Percentiles rank a stretch among this genome's conserved stretches.
Evolutionary conservation across 2,113 vertebrate genomes (phyloP).

Genomic region (Thryonomys swinderianus): DNA sequence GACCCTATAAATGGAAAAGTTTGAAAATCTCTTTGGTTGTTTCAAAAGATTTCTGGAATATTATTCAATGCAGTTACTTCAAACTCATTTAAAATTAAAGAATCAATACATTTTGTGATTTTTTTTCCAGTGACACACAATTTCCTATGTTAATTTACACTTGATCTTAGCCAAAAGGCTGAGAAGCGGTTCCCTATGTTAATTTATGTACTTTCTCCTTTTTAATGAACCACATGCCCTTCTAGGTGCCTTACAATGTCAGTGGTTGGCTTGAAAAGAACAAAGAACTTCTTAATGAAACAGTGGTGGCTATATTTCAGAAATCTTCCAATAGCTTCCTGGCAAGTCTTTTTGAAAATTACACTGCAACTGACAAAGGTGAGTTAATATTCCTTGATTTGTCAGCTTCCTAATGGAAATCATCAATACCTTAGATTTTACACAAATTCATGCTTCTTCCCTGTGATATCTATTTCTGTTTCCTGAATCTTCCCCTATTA

Average conservation of each 20-base stretch:
- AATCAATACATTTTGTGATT: neutral
- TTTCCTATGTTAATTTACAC: conserved; percentile 51
- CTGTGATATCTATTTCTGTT: conserved; percentile 6
- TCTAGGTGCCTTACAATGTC: conserved; percentile 92
- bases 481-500: neutral
- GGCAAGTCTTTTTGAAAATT: conserved; percentile 92
- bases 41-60: neutral
- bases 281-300: conserved; percentile 94
- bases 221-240: conserved; percentile 22
- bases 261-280: conserved; percentile 94
- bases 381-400: conserved; percentile 67
- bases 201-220: conserved; percentile 25
- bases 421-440: neutral
- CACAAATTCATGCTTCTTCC: neutral
- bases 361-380: conserved; percentile 87
- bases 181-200: conserved; percentile 43
- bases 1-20: neutral
- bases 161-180: no score
- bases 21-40: neutral
- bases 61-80: conserved; percentile 33
- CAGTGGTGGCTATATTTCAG: conserved; percentile 90
- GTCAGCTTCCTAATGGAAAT: neutral
- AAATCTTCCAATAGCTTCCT: conserved; percentile 93
- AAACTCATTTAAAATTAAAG: conserved; percentile 46
- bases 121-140: neutral